Base-by-base conservation (phyloP, 2,797 vertebrate genomes). In the Girardinus metallicus region DNA sequence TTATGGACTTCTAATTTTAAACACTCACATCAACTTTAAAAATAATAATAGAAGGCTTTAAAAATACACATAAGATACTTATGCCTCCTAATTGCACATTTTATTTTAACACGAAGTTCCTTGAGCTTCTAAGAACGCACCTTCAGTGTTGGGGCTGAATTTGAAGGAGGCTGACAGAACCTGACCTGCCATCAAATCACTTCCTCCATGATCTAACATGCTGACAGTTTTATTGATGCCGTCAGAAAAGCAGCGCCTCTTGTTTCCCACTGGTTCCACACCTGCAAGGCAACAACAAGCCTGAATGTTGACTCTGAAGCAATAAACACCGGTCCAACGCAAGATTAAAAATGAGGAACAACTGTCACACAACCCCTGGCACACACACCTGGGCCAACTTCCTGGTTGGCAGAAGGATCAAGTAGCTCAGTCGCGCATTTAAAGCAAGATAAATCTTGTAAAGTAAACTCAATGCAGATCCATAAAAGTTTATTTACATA, bases 171-270 rank as follows among this genome's bases (percentile, higher is more conserved):
- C 1, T 23, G 78, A 9, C 18, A 53, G 8, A 6, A 49, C 15
- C 23, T 85, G 76, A 6, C 36, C 46, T 15, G 43, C 43, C 68
- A 23, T 46, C 68, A 29, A 9, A 15, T 16, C n/a, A 31, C 6
- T 72, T 72, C 68, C 43, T 79, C 43, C 75, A 8, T 73, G 77
- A 64, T 84, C 85, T 76, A 90, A 16, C 87, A 91, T 91, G 71
- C 70, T 76, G 0, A 44, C 62, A 0, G 26, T 47, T 68, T 34
- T 13, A 73, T 51, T 11, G n/a, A 34, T 49, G 1, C 2, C 11
- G 29, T 49, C 34, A n/a, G 46, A 55, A 46, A 18, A 29, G 26
- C 5, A 18, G 68, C 1, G 15, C 43, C n/a, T 29, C 43, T 46
- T 46, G 43, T n/a, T 36, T 2, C 18, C 5, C 70, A 53, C 75